A percentile compares a stretch with the other conserved stretches of the same genome.
phyloP scores from a whole-genome alignment of 2,888 invertebrate genomes.

The Clusia tigrina region DNA sequence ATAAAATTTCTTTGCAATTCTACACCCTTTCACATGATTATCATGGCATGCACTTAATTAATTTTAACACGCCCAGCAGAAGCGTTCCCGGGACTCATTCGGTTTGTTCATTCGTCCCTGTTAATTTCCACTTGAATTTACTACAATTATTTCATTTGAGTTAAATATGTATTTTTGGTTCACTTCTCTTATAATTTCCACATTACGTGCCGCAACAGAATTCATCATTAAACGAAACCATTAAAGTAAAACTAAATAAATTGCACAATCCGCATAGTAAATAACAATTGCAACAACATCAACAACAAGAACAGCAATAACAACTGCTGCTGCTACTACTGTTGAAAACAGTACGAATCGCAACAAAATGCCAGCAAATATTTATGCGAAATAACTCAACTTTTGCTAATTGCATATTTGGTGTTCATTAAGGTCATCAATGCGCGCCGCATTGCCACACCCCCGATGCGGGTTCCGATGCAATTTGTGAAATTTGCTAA shows the following conservation, averaged over 20 bases:
- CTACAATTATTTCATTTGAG: too few species aligned
- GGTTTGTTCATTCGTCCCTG: too few species aligned
- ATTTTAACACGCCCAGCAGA: too few species aligned
- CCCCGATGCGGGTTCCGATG: too few species aligned
- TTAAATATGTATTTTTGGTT: slow-evolving; percentile 16
- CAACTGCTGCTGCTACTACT: slow-evolving; percentile 41
- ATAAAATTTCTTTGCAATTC: too few species aligned
- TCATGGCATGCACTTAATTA: too few species aligned
- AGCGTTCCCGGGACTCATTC: too few species aligned
- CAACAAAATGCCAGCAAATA: too few species aligned
- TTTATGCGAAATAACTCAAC: neutral
- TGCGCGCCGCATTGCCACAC: too few species aligned
- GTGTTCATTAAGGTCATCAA: neutral
- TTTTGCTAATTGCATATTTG: neutral
- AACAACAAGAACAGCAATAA: slow-evolving; percentile 21
- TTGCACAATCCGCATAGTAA: slow-evolving; percentile 47
- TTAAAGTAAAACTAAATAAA: slow-evolving; percentile 45
- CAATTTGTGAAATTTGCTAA: slow-evolving; percentile 50
- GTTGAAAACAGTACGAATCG: too few species aligned
- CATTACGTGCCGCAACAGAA: slow-evolving; percentile 54
- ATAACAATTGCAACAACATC: slow-evolving; percentile 22
- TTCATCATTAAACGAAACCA: slow-evolving; percentile 45
- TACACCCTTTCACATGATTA: too few species aligned
- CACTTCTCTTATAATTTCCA: slow-evolving; percentile 54
- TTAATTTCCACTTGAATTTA: too few species aligned